Conservation (phyloP, 2,113 vertebrate species). For the Lanius ludovicianus region DNA sequence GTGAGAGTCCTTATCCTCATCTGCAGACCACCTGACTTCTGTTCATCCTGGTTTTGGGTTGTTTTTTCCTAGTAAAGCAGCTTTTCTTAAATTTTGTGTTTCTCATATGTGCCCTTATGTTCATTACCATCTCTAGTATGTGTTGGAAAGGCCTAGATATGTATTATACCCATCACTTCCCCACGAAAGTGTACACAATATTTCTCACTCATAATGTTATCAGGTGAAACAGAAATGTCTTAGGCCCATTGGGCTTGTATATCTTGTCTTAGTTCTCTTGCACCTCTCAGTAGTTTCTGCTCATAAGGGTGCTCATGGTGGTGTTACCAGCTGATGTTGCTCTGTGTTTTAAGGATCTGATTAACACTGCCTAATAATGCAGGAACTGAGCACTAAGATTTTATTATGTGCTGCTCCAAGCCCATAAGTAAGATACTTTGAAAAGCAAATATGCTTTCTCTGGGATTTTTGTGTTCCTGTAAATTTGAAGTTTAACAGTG, state of each 20-base stretch:
- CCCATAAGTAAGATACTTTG: too few relatives aligned
- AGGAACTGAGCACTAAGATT: not conserved
- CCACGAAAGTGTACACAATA: not conserved
- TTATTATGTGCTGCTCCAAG: not conserved
- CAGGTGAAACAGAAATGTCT: not conserved
- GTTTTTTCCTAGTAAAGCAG: not conserved
- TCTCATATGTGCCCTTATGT: not conserved
- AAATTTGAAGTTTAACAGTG: not conserved
- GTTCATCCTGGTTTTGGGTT: not conserved
- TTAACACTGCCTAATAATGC: not conserved
- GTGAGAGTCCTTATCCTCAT: not conserved
- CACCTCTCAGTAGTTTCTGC: not conserved
- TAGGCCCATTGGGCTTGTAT: not conserved
- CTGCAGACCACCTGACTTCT: fast-evolving
- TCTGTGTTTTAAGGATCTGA: not conserved
- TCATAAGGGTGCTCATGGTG: not conserved
- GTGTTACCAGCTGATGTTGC: not conserved
- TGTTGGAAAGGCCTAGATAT: not conserved
- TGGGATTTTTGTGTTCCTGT: not conserved
- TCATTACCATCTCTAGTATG: not conserved
- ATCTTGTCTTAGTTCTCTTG: not conserved
- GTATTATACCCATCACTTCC: fast-evolving
- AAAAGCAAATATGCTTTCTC: not conserved
- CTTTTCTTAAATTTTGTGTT: not conserved
- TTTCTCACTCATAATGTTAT: not conserved